Base-by-base conservation (phyloP, 1,140 invertebrate genomes). In the Drosophila nigrodunni region DNA sequence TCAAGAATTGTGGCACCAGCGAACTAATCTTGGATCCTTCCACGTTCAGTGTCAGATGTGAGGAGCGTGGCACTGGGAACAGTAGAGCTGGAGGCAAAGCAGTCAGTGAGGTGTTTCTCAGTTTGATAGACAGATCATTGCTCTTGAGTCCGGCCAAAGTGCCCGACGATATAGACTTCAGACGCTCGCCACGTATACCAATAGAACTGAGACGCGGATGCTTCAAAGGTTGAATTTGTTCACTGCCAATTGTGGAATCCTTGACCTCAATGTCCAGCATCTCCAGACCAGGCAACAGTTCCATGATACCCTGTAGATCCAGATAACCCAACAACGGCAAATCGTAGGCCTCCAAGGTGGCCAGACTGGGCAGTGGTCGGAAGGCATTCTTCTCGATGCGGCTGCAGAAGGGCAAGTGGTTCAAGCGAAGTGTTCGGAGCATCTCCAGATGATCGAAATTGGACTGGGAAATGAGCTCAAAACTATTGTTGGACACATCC, bases 61-160 rank as follows among this genome's bases (percentile, higher is more conserved):
- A 97, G 3, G 97, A 98, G 81, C 97, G 94, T 1, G 97, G 97
- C n/a, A 98, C 94, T 0, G 97, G 96, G 80, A 98, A 97, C 57
- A 98, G 94, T 18, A 98, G 87, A 1, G 97, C 95, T 5, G 96
- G 95, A 3, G 97, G 96, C 67, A 98, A 93, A 0, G 94, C 93
- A 34, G 94, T 95, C 2, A 98, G 89, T 1, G 96, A 97, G 2
- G 97, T 98, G 83, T 98, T 97, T 11, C 95, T 94, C 9, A 98
- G 91, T 54, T 95, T 94, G 10, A 98, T 94, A 1, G 93, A 93
- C n/a, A 98, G 94, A 8, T 94, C 90, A 11, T 94, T 94, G 34
- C 94, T 95, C 76, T 97, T 96, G 1, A 98, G 93, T 2, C 97
- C 97, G 1, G 96, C 97, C 59, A 98, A 93, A 1, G 97, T 95